A percentile compares a stretch with the other conserved stretches of the same genome.
Conservation (phyloP, 2,888 invertebrate species). For the Rhingia rostrata region DNA sequence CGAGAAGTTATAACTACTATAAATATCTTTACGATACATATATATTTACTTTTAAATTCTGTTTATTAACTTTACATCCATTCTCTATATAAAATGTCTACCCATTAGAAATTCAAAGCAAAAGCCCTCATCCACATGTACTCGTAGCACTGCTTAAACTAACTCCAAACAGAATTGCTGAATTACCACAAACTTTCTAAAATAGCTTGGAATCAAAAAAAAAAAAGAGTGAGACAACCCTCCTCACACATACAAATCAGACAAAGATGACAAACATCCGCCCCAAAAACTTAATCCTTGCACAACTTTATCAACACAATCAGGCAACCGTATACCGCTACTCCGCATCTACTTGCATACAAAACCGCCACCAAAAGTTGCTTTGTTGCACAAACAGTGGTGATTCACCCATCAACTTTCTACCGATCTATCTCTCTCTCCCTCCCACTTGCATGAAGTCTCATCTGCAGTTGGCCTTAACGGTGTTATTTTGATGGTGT, state of each 20-base stretch:
- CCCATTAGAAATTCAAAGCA: not conserved
- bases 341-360: constrained; percentile 40
- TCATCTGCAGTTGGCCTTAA: constrained; percentile 54
- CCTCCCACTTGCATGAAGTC: not conserved
- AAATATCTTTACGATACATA: too few relatives aligned
- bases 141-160: constrained; percentile 23
- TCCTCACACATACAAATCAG: not conserved
- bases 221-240: not conserved
- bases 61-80: too few relatives aligned
- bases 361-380: constrained; percentile 69
- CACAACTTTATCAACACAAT: constrained; percentile 71
- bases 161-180: constrained; percentile 65
- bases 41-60: too few relatives aligned
- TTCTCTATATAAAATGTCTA: too few relatives aligned
- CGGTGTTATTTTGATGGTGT: constrained; percentile 67
- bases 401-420: constrained; percentile 8
- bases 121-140: constrained; percentile 30
- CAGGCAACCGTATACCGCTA: constrained; percentile 46
- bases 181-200: constrained; percentile 67
- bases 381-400: constrained; percentile 68
- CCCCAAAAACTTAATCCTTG: constrained; percentile 70
- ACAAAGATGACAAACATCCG: constrained; percentile 62
- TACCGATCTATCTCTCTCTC: constrained; percentile 1
- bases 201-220: constrained; percentile 40
- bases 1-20: too few relatives aligned